Base-by-base conservation (phyloP, 30 jellyfish, hydroid and myxozoan genomes). In the Pelagia noctiluca region DNA sequence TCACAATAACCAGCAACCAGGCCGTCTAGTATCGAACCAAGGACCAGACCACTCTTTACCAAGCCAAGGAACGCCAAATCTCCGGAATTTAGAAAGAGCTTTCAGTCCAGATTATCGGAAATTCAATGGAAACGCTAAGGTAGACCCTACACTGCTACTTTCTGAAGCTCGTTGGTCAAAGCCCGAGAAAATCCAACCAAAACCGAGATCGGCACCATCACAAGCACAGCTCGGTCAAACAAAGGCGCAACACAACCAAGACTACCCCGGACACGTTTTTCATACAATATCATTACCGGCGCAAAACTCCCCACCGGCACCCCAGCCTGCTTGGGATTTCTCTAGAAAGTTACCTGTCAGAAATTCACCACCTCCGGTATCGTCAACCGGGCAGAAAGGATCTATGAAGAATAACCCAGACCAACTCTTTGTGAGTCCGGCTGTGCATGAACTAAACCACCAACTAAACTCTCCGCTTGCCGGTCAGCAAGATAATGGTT, bases 141-240 rank as follows among this genome's bases (percentile, higher is more conserved):
- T 82, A 18, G 92, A 82, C 32, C 92, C 92, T 19, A 7, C 86
- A 2, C 50, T 82, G 75, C 72, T 82, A 11, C 72, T 82, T 19
- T 82, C 92, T 10, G 81, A 88, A 72, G 97, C 93, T 0, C 74
- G 71, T 54, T 88, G 97, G 97, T 50, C 89, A 38, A 53, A 13
- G 64, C 97, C 89, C 11, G 87, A 71, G 53, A 71, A 66, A 47
- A 11, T 54, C 42, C 83, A 76, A 1, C 81, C 82, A 1, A 36
- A 63, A 53, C 35, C 87, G 24, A 71, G 96, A 29, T 76, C 96
- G 8, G 69, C 68, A 31, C 69, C 84, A 7, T 28, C 42, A 11
- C 86, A 49, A 71, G 26, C 80, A 10, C 50, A n/a, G n/a, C n/a
- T n/a, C n/a, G n/a, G n/a, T n/a, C n/a, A n/a, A n/a, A n/a, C n/a